Base-by-base conservation (phyloP, 2,888 invertebrate genomes). In the Pelosia muscerda region DNA sequence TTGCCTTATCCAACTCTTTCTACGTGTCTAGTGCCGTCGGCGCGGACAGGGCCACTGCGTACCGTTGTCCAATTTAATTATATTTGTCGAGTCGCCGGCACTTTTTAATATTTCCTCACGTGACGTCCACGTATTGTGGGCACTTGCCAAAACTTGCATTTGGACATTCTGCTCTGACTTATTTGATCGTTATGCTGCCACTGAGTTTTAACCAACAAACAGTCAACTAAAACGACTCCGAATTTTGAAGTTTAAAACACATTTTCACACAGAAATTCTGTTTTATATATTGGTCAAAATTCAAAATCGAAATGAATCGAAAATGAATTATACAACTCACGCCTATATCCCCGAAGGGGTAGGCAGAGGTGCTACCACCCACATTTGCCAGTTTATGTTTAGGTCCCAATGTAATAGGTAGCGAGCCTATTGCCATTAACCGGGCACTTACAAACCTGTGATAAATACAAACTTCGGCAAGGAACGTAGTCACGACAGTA, bases 31-130 rank as follows among this genome's bases (percentile, higher is more conserved):
- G 53, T 69, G 72, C 74, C 66, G 76, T 75, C 71, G 61, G 13
- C 65, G 70, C 60, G 85, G 91, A 88, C 89, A 86, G 84, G 74
- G 78, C 84, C 81, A 84, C 88, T 85, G 81, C 86, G 84, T 84
- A 74, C 74, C 88, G 84, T 85, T 87, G 88, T 88, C 87, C 88
- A 90, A 89, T 90, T 88, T 89, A 90, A 92, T 91, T 87, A 88
- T 86, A 84, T 88, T 85, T 84, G 87, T 83, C 81, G 82, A 82
- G 77, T 84, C 84, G 85, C 82, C 78, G 76, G 80, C 83, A 80
- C 75, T 84, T 89, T 87, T 87, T 86, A 87, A 87, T 84, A 84
- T 84, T 82, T 86, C 81, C 71, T 80, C 79, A 75, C 74, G 72
- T 82, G 74, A 72, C 71, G 72, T 74, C 77, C 76, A 77, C 79